Conservation (phyloP, 92 coral and sea anemone species). For the Virgularia gustaviana region DNA sequence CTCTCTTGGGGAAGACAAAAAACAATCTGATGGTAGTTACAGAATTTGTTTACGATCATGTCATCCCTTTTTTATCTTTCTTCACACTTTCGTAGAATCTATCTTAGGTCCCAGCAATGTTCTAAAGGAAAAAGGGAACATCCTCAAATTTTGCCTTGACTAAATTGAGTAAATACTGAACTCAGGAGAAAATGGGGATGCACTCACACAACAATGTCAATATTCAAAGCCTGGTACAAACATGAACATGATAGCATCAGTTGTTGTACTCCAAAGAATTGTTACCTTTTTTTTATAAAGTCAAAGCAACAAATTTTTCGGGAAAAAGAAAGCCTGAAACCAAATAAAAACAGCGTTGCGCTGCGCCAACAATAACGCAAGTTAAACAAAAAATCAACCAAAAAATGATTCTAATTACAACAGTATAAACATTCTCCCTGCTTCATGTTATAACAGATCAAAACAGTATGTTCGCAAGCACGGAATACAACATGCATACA, state of each 20-base stretch:
- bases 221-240: no score
- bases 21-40: neutral
- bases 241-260: neutral
- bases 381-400: neutral
- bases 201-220: neutral
- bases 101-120: neutral
- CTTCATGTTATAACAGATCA: neutral
- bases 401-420: neutral
- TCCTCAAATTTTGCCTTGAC: neutral
- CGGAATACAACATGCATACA: neutral
- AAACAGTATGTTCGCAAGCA: no score
- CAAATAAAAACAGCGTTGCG: constrained; percentile 19
- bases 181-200: neutral
- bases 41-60: constrained; percentile 21
- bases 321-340: constrained; percentile 28
- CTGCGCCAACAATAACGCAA: neutral
- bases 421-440: neutral
- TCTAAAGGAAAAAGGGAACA: neutral
- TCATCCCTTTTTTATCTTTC: constrained; percentile 12
- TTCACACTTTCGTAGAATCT: constrained; percentile 12
- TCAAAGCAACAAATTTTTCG: constrained; percentile 21
- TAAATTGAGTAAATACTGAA: neutral
- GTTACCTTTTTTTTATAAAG: constrained; percentile 12
- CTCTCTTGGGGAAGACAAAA: constrained; percentile 1
- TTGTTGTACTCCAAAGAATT: constrained; percentile 28